These are phyloP conservation scores for Butorides virescens DNA, from an alignment of 2,113 vertebrate species.

Conservation along the genomic window DNA sequence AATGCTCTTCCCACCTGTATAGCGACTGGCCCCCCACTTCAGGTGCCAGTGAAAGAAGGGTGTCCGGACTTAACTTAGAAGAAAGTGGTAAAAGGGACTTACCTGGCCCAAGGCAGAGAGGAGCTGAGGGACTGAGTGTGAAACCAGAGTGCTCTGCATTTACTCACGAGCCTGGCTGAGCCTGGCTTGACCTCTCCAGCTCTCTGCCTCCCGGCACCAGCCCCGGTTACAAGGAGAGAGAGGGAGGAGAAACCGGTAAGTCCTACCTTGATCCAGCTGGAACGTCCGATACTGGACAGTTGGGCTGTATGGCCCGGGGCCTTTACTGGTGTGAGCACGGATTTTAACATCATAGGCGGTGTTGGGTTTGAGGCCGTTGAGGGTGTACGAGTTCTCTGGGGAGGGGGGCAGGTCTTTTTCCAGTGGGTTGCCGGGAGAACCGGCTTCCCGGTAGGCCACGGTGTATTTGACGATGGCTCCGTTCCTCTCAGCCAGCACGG, in stretches of 20 bases:
- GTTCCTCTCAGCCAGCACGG: constrained; percentile 90
- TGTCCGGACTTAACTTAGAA: constrained; percentile 74
- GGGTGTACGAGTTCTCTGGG: constrained; percentile 83
- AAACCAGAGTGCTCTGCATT: constrained; percentile 53
- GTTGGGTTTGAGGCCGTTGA: constrained; percentile 93
- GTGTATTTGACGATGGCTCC: constrained; percentile 93
- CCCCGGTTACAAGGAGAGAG: constrained; percentile 67
- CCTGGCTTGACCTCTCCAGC: constrained; percentile 56
- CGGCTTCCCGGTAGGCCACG: constrained; percentile 89
- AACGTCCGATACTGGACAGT: constrained; percentile 95
- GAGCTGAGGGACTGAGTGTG: constrained; percentile 55
- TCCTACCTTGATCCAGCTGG: constrained; percentile 96
- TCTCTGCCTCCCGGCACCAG: constrained; percentile 70
- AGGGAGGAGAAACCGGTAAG: constrained; percentile 77
- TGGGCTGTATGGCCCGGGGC: constrained; percentile 97
- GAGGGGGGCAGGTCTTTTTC: constrained; percentile 86
- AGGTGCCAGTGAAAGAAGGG: constrained; percentile 59
- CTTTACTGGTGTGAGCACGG: constrained; percentile 96
- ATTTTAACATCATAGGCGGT: constrained; percentile 96
- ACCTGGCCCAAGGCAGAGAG: constrained; percentile 70
- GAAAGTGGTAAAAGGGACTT: constrained; percentile 72
- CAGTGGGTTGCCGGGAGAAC: constrained; percentile 68
- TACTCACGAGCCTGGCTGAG: constrained; percentile 69
- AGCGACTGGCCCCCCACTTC: constrained; percentile 51
- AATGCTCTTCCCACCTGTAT: constrained; percentile 71